Evolutionary conservation across 2,888 invertebrate genomes (phyloP).

Genomic region (Acronicta leporina): DNA sequence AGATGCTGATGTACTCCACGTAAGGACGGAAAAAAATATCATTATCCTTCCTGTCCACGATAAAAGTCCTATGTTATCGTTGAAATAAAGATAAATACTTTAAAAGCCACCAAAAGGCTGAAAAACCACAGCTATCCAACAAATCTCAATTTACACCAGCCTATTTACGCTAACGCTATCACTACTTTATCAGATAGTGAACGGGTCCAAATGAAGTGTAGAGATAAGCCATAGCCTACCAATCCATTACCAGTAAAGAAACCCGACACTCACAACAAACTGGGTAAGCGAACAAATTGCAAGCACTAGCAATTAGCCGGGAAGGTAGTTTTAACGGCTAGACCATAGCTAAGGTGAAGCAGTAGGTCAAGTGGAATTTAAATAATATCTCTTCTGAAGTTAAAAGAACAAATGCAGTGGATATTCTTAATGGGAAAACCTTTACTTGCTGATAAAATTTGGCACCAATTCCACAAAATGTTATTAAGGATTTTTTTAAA

Average conservation of each 20-base stretch:
- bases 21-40: too few species aligned
- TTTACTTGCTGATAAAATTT: too few species aligned
- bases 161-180: constrained; percentile 38
- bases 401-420: too few species aligned
- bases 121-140: neutral
- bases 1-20: too few species aligned
- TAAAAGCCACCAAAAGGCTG: neutral
- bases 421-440: too few species aligned
- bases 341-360: constrained; percentile 27
- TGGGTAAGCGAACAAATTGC: constrained; percentile 63
- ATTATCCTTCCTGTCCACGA: too few species aligned
- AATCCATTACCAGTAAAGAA: constrained; percentile 55
- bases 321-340: constrained; percentile 51
- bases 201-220: constrained; percentile 42
- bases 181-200: constrained; percentile 37
- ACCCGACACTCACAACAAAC: constrained; percentile 53
- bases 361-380: constrained; percentile 24
- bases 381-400: neutral
- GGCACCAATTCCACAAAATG: too few species aligned
- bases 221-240: constrained; percentile 51
- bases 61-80: too few species aligned
- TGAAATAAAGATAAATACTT: constrained; percentile 6
- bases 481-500: too few species aligned
- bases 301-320: constrained; percentile 64
- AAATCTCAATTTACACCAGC: constrained; percentile 11